Evolutionary conservation across 1,140 invertebrate genomes (phyloP).

Genomic region (Drosophila virilis): DNA sequence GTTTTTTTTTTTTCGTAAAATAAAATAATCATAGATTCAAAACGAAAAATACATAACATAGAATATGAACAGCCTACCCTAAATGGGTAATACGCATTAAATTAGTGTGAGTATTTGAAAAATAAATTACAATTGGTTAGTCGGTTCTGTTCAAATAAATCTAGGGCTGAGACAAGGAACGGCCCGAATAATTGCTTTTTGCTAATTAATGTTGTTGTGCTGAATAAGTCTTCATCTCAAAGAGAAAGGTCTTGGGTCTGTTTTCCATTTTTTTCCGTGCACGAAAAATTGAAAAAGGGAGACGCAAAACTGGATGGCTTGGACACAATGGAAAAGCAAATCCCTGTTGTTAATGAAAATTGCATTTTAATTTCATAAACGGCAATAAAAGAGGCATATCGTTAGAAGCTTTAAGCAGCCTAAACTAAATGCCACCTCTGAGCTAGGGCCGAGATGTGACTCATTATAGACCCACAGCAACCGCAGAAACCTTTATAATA

Average conservation of each 20-base stretch:
- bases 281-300: slow-evolving; percentile 46
- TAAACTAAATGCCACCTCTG: slow-evolving; percentile 39
- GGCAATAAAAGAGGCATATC: neutral
- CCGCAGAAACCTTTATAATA: slow-evolving; percentile 75
- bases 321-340: slow-evolving; percentile 14
- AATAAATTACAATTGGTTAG: slow-evolving; percentile 49
- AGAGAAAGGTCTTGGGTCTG: slow-evolving; percentile 17
- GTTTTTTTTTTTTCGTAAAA: no score
- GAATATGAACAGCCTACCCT: no score
- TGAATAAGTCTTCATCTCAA: slow-evolving; percentile 57
- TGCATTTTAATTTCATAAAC: slow-evolving; percentile 82
- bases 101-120: slow-evolving; percentile 24
- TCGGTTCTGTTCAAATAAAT: slow-evolving; percentile 46
- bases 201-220: slow-evolving; percentile 79
- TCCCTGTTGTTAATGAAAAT: slow-evolving; percentile 60
- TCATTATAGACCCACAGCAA: slow-evolving; percentile 20
- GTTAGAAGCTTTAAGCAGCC: neutral
- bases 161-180: slow-evolving; percentile 15
- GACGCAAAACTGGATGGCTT: neutral
- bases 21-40: no score
- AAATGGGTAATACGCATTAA: slow-evolving; percentile 12
- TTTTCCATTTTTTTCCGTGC: slow-evolving; percentile 23
- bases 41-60: neutral
- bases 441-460: no score
- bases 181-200: slow-evolving; percentile 66